phyloP scores from a whole-genome alignment of 2,888 invertebrate genomes.

The Aquatica leii region DNA sequence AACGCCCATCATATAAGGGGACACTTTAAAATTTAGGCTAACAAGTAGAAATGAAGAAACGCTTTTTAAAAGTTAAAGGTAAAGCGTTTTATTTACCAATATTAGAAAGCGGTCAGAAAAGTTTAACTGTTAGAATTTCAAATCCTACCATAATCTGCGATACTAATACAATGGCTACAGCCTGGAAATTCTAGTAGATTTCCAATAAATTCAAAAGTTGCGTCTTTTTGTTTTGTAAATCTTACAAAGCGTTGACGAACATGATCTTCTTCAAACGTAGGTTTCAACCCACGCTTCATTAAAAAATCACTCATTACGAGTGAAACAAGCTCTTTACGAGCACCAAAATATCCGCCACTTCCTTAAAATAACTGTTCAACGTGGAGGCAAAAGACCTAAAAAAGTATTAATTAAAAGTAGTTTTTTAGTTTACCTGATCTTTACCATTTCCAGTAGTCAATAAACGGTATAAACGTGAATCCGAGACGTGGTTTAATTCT shows the following conservation, averaged over 20 bases:
- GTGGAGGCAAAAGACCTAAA: slow-evolving; percentile 55
- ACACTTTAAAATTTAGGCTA: slow-evolving; percentile 2
- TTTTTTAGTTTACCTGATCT: slow-evolving; percentile 20
- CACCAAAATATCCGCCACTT: slow-evolving; percentile 43
- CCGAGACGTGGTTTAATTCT: slow-evolving; percentile 25
- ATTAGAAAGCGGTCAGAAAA: slow-evolving; percentile 24
- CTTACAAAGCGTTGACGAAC: slow-evolving; percentile 2
- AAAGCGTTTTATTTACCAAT: slow-evolving; percentile 14
- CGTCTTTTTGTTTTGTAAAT: slow-evolving; percentile 1
- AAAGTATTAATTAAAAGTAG: slow-evolving; percentile 20
- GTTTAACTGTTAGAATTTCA: slow-evolving; percentile 20
- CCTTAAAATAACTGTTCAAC: slow-evolving; percentile 46
- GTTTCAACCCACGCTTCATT: slow-evolving; percentile 51
- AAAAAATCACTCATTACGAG: slow-evolving; percentile 44
- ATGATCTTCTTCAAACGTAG: slow-evolving; percentile 43
- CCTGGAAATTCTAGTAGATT: not conserved
- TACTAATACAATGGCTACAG: slow-evolving; percentile 14
- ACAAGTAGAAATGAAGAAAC: slow-evolving; percentile 1
- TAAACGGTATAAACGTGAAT: slow-evolving; percentile 55
- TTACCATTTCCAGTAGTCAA: slow-evolving; percentile 57
- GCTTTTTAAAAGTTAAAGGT: not conserved
- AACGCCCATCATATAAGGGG: not conserved
- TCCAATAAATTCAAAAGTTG: slow-evolving; percentile 7
- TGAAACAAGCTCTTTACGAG: slow-evolving; percentile 46
- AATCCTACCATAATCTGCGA: slow-evolving; percentile 24